Evolutionary conservation across 2,113 vertebrate species (phyloP).

Genomic region (Lates calcarifer): DNA sequence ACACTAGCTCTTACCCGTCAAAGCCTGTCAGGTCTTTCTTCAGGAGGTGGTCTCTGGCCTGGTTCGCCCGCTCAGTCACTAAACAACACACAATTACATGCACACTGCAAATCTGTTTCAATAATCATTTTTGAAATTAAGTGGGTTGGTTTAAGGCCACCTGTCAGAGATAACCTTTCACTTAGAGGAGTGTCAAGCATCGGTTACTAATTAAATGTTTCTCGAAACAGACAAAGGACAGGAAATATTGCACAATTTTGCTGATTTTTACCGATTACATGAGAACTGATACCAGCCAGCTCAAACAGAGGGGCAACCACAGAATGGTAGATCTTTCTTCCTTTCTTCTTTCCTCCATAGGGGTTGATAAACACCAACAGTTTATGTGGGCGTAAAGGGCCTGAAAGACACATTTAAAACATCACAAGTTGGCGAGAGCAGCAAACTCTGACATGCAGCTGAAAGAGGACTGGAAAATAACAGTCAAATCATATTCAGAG

Average conservation of each 20-base stretch:
- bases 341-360: slow-evolving; percentile 85
- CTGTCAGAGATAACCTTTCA: not conserved
- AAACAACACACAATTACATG: slow-evolving; percentile 19
- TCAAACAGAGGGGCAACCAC: slow-evolving; percentile 86
- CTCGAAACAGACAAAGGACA: not conserved
- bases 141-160: not conserved
- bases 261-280: slow-evolving; percentile 81
- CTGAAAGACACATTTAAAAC: slow-evolving; percentile 47
- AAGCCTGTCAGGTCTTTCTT: slow-evolving; percentile 86
- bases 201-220: not conserved
- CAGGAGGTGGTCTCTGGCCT: slow-evolving; percentile 87
- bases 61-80: slow-evolving; percentile 87
- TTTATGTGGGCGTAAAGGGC: slow-evolving; percentile 80
- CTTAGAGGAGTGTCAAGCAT: not conserved
- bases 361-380: slow-evolving; percentile 90
- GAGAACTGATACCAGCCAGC: slow-evolving; percentile 86
- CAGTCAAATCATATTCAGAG: not conserved
- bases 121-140: not conserved
- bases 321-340: slow-evolving; percentile 83
- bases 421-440: slow-evolving; percentile 11
- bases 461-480: not conserved
- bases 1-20: slow-evolving; percentile 82
- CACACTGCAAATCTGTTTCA: not conserved
- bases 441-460: accelerated
- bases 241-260: not conserved